Base-by-base conservation (phyloP, 2,113 vertebrate genomes). In the Rhagologus leucostigma region DNA sequence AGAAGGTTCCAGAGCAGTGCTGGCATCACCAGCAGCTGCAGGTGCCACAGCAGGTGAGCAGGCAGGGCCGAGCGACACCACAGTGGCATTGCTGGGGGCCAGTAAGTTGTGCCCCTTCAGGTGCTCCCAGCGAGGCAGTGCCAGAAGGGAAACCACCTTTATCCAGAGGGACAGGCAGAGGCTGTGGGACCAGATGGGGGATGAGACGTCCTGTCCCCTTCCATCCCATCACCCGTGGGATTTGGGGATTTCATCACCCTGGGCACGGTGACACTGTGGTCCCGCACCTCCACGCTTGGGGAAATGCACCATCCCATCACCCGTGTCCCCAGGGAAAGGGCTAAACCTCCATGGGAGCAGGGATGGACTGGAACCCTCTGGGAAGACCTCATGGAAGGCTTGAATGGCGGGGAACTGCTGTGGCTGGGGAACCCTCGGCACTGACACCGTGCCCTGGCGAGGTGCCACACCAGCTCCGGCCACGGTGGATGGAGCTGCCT, bases 401-500 rank as follows among this genome's bases (percentile, higher is more conserved):
- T n/a, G 11, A 12, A 13, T 35, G 0, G 0, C 0, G 2, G 41
- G 41, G 52, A 29, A 20, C 27, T 69, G 30, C 39, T 4, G 2
- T 12, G 10, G 41, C 67, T n/a, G 27, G 76, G 79, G 44, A 47
- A 13, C n/a, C 64, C 42, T 44, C 0, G 0, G 32, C 18, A 59
- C 52, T 32, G 55, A 47, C 24, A 5, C 35, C 4, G 2, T 1
- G 0, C 27, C 13, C 33, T 21, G 14, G 69, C 0, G 1, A 41
- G 63, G 47, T 69, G 79, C 59, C 64, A 41, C 18, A 10, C 55
- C n/a, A 20, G 87, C 87, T 81, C 60, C 3, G 3, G 57, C 37
- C 32, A 6, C 0, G 1, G 74, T 68, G 63, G 46, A n/a, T 37
- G 67, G 68, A 76, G 74, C 74, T 46, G 37, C 80, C 63, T 4